Conservation (phyloP, 1,140 invertebrate species). For the Bombus soroeensis region DNA sequence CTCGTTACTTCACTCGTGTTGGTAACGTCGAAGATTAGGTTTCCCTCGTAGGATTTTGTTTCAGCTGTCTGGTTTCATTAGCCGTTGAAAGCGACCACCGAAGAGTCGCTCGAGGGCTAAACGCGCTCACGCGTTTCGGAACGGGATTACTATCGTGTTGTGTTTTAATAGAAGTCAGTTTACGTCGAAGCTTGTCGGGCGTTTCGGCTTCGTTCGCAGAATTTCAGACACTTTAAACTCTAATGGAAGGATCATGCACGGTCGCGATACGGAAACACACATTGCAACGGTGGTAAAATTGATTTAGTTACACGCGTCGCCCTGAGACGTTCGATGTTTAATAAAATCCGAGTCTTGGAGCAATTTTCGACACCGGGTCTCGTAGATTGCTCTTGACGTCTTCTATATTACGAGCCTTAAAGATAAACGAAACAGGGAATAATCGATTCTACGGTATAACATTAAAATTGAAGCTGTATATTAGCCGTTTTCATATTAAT, state of each 20-base stretch:
- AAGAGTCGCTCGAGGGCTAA: neutral
- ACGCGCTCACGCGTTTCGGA: neutral
- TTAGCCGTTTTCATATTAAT: too few species aligned
- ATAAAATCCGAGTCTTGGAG: neutral
- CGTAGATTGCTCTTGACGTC: neutral
- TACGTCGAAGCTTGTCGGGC: neutral
- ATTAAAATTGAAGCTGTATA: too few species aligned
- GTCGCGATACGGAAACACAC: neutral
- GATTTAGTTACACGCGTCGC: neutral
- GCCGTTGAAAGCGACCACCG: neutral
- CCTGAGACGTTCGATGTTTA: neutral
- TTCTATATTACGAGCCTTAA: neutral
- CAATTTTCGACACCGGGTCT: neutral
- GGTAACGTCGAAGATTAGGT: constrained; percentile 20
- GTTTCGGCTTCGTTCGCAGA: constrained; percentile 6
- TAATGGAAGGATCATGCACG: constrained; percentile 34
- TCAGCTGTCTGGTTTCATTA: constrained; percentile 40
- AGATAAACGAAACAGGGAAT: neutral
- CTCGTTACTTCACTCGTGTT: neutral
- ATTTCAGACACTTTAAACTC: constrained; percentile 13
- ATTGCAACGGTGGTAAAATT: neutral
- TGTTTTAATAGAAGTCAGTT: constrained; percentile 44
- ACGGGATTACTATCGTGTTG: constrained; percentile 24
- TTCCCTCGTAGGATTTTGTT: constrained; percentile 15
- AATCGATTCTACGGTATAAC: too few species aligned